Base-by-base conservation (phyloP, 2,888 invertebrate species). In the Helleia helle region DNA sequence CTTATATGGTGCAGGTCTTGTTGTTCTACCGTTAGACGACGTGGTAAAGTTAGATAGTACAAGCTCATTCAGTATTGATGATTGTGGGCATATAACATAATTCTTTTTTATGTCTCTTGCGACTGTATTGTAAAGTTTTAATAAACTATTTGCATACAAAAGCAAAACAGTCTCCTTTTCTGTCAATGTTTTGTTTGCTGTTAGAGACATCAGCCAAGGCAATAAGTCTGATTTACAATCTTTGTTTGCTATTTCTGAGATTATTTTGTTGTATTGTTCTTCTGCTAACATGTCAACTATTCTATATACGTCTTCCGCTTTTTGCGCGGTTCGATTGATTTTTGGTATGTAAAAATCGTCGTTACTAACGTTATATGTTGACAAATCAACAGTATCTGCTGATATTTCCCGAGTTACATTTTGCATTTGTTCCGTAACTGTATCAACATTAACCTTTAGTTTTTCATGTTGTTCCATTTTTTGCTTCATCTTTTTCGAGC, bases 401-500 rank as follows among this genome's bases (percentile, higher is more conserved):
- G 66, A 56, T 1, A 79, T 42, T 7, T 62, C 70, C 2, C 68
- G 68, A 0, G 87, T 87, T 0, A 87, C 84, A 47, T 86, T 71
- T 48, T 88, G 83, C 60, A 90, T 73, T 44, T 89, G 86, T 22
- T 88, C 85, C 0, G 85, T 86, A 0, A 89, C 86, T 0, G 86
- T 80, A 9, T 87, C 75, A 0, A 88, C 73, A 46, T 89, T 87
- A 0, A 88, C 66, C 57, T 87, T 87, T 37, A 89, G 58, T 56
- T 84, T 86, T 55, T 90, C 89, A 0, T 60, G 63, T n/a, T 89
- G 89, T 50, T 90, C 90, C 44, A 88, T 86, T 36, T 66, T 65
- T 49, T 88, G 65, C 56, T 88, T 90, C 0, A 75, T 73, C 54
- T 80, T 87, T 48, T 91, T 90, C 0, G 90, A 90, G 1, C 90